Base-by-base conservation (phyloP, 1,140 invertebrate species). In the Hypsibius dujardini region DNA sequence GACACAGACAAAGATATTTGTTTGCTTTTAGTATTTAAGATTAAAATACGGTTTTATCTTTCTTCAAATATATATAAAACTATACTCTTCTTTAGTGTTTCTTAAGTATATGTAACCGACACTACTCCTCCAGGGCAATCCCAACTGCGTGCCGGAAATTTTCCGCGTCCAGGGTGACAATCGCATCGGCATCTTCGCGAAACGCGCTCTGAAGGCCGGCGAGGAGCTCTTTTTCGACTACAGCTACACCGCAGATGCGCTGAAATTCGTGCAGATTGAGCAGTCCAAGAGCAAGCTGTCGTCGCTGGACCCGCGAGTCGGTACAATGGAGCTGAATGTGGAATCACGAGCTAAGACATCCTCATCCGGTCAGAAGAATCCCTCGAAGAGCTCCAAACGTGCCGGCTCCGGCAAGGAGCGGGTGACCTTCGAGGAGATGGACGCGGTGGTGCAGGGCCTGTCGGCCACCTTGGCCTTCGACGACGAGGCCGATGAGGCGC, bases 141-240 rank as follows among this genome's bases (percentile, higher is more conserved):
- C 95, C 1, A 98, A 98, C 82, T 98, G 95, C 82, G 96, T 95
- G 81, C 95, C 95, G 46, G 98, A 97, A 85, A 73, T 76, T 2
- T 94, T 98, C 89, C 96, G 97, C 89, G 95, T 99, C 0, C 98
- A 98, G 79, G 95, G 95, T 0, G 95, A 98, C 81, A 95, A 99
- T 79, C 85, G 95, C 76, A 98, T 99, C 79, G 96, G 95, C 14
- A 98, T 99, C 77, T 99, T 98, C 84, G 95, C 96, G 59, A 97
- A 97, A 79, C 83, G 94, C 73, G 86, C 88, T 46, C 97, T 99
- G 75, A 89, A 95, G 78, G 88, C 92, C 1, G 94, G 94, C 1
- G 95, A 98, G 80, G 96, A 99, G 79, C 82, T 94, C 47, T 95
- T 94, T 83, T 93, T 93, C 76, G 90, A 93, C 80, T 94, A 94